Evolutionary conservation across 2,797 vertebrate genomes (phyloP).

Genomic region (Xyrichtys novacula): DNA sequence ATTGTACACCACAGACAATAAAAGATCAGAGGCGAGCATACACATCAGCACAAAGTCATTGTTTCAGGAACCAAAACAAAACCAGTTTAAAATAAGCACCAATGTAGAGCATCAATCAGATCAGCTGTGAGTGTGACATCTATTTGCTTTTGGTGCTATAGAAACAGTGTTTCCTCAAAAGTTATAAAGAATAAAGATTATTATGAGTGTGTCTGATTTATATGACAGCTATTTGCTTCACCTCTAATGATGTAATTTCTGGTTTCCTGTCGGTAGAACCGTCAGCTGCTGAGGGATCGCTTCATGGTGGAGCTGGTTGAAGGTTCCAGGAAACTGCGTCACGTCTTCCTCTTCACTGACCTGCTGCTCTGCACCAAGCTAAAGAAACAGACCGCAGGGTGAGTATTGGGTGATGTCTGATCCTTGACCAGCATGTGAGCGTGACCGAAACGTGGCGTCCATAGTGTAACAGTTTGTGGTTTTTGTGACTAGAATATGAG

Average conservation of each 20-base stretch:
- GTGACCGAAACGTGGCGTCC: background rate
- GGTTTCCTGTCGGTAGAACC: constrained; percentile 82
- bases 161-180: too few relatives aligned
- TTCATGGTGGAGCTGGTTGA: constrained; percentile 98
- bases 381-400: constrained; percentile 96
- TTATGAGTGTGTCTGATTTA: background rate
- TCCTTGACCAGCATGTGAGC: too few relatives aligned
- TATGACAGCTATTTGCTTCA: background rate
- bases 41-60: constrained; percentile 15
- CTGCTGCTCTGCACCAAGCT: constrained; percentile 95
- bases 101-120: background rate
- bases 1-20: constrained; percentile 4
- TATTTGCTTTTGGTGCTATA: background rate
- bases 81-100: background rate
- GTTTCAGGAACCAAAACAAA: constrained; percentile 1
- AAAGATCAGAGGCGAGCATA: constrained; percentile 9
- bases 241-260: background rate
- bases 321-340: constrained; percentile 93
- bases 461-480: background rate
- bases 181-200: background rate
- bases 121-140: too few relatives aligned
- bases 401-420: constrained; percentile 68
- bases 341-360: constrained; percentile 96
- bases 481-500: too few relatives aligned
- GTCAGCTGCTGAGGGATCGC: constrained; percentile 94